Evolutionary conservation across 2,113 vertebrate genomes (phyloP).

Genomic region (Etheostoma cragini): DNA sequence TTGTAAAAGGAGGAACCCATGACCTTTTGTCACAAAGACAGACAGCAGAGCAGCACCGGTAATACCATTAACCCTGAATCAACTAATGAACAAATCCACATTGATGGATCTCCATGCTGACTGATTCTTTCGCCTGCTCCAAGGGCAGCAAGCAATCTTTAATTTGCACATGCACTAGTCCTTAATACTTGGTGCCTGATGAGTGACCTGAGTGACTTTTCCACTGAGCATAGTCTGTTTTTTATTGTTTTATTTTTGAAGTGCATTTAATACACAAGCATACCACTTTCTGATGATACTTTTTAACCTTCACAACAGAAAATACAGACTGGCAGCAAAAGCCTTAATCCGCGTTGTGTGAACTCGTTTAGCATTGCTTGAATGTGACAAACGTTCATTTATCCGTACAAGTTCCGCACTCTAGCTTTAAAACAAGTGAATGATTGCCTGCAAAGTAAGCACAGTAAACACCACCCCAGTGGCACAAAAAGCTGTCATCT

Average conservation of each 20-base stretch:
- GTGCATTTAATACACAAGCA: background rate
- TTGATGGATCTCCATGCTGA: slow-evolving; percentile 30
- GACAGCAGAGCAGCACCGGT: slow-evolving; percentile 31
- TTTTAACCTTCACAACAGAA: background rate
- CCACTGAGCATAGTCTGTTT: background rate
- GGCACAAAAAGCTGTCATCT: slow-evolving; percentile 34
- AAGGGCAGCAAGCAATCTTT: slow-evolving; percentile 23
- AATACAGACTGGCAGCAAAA: no score
- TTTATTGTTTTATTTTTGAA: no score
- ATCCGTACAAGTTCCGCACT: no score
- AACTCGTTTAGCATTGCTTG: no score
- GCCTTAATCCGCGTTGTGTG: no score
- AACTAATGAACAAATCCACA: slow-evolving; percentile 45
- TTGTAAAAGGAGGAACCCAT: slow-evolving; percentile 39
- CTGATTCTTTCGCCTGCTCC: slow-evolving; percentile 13
- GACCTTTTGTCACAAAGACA: slow-evolving; percentile 48
- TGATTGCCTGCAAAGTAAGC: background rate
- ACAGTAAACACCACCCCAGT: background rate
- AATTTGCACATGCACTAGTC: background rate
- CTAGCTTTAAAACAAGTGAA: background rate
- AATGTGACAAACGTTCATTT: no score
- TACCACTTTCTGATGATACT: background rate
- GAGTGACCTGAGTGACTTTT: no score
- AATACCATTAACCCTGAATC: slow-evolving; percentile 57
- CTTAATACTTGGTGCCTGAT: no score